Evolutionary conservation across 2,113 vertebrate genomes (phyloP).

Genomic region (Morone chrysops): DNA sequence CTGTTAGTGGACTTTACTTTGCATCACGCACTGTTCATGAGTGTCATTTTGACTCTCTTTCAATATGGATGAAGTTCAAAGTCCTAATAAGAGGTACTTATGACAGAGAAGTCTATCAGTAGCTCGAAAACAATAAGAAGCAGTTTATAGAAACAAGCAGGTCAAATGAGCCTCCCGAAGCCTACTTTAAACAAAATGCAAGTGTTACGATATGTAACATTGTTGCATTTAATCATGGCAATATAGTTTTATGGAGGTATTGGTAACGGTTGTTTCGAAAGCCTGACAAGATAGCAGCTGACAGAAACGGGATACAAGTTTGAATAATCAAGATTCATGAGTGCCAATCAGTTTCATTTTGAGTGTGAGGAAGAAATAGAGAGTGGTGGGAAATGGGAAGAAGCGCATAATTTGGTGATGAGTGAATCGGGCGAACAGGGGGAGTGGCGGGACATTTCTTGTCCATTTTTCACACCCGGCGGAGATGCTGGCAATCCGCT

Average conservation of each 20-base stretch:
- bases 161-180: background rate
- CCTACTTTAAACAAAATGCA: background rate
- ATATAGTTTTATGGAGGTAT: conserved; percentile 2
- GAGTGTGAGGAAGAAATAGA: background rate
- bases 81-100: conserved; percentile 21
- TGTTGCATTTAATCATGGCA: background rate
- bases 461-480: background rate
- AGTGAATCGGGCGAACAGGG: background rate
- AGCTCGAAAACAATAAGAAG: conserved; percentile 7
- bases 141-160: background rate
- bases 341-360: background rate
- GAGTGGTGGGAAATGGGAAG: background rate
- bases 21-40: conserved; percentile 34
- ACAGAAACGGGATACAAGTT: background rate
- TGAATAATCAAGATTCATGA: background rate
- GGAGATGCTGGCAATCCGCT: background rate
- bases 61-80: conserved; percentile 39
- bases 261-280: background rate
- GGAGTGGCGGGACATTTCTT: background rate
- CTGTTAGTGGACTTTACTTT: conserved; percentile 39
- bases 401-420: background rate
- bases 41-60: conserved; percentile 30
- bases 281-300: background rate
- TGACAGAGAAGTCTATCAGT: background rate
- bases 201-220: conserved; percentile 11